Percentiles rank a stretch among this genome's conserved stretches.
Conservation (phyloP, 2,113 vertebrate species). For the Strigops habroptila region DNA sequence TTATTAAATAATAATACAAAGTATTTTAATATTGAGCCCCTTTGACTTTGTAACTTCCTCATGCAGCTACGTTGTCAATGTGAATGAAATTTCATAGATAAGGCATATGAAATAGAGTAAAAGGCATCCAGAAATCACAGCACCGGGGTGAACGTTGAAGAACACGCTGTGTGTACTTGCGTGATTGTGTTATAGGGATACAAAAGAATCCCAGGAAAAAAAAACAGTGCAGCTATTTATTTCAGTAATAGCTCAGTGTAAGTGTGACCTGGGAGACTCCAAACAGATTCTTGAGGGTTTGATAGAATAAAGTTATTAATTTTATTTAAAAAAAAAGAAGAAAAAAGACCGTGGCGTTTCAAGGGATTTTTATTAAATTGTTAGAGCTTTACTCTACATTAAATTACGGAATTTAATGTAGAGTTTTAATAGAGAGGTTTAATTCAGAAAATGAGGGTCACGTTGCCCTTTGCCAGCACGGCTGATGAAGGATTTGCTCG, state of each 20-base stretch:
- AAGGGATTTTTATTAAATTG: not conserved
- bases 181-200: not conserved
- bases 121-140: constrained; percentile 50
- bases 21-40: constrained; percentile 54
- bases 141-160: constrained; percentile 3
- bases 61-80: constrained; percentile 1
- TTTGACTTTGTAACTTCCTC: constrained; percentile 58
- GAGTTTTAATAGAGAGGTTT: not conserved
- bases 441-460: not conserved
- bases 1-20: constrained; percentile 73
- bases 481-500: rapidly evolving
- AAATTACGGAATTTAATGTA: not conserved
- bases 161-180: not conserved
- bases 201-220: not conserved
- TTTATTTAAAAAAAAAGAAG: not conserved
- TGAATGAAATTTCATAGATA: constrained; percentile 39
- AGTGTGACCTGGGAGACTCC: not conserved
- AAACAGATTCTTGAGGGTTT: not conserved
- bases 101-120: constrained; percentile 18
- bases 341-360: not conserved
- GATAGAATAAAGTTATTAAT: not conserved
- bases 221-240: not conserved
- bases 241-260: not conserved
- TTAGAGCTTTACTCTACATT: not conserved
- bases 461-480: not conserved